These are phyloP conservation scores for Calcarius lapponicus DNA, from an alignment of 2,797 vertebrate genomes.

Conservation along the genomic window DNA sequence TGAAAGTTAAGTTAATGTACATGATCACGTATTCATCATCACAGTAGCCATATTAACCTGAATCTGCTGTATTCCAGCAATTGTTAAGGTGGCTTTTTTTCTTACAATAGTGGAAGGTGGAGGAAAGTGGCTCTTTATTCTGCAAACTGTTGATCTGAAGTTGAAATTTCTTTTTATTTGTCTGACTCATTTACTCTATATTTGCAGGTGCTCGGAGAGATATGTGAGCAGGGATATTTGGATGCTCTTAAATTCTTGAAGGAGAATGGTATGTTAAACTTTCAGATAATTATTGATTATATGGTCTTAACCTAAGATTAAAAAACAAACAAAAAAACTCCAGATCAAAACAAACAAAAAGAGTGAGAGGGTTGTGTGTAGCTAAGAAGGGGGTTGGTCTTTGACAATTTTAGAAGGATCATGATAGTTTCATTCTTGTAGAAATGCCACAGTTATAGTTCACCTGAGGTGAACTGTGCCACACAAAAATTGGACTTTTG, in stretches of 20 bases:
- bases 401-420: neutral
- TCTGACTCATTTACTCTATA: neutral
- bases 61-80: neutral
- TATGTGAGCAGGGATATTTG: slow-evolving; percentile 90
- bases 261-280: slow-evolving; percentile 82
- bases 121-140: neutral
- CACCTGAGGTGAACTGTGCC: neutral
- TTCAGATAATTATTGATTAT: neutral
- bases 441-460: neutral
- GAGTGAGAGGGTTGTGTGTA: neutral
- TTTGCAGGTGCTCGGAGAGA: slow-evolving; percentile 84
- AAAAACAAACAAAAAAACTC: neutral
- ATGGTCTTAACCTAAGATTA: neutral
- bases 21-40: neutral
- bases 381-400: neutral
- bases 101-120: neutral
- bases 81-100: neutral
- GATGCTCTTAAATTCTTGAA: slow-evolving; percentile 88
- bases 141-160: neutral
- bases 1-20: neutral
- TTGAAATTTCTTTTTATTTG: neutral
- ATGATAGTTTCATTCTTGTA: neutral
- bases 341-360: neutral
- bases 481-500: neutral
- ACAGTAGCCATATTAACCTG: neutral